These are phyloP conservation scores for Apoda limacodes DNA, from an alignment of 2,888 invertebrate species.

Conservation along the genomic window DNA sequence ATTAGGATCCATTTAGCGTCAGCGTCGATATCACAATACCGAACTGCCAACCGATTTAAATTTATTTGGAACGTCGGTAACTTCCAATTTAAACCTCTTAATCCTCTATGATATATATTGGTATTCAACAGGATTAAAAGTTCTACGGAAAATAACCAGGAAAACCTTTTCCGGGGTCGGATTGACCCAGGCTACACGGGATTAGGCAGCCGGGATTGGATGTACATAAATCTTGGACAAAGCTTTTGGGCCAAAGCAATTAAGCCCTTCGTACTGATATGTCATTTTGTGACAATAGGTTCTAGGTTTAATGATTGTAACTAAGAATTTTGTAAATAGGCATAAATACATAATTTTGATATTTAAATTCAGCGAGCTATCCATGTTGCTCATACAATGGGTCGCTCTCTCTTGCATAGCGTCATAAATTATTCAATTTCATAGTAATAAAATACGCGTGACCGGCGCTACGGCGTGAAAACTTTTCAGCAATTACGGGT, in stretches of 20 bases:
- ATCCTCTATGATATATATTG: constrained; percentile 70
- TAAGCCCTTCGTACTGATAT: constrained; percentile 59
- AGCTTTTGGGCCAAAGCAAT: constrained; percentile 64
- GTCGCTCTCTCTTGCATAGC: constrained; percentile 44
- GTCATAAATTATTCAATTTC: constrained; percentile 69
- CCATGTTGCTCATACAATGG: constrained; percentile 48
- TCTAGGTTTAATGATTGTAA: too few relatives aligned
- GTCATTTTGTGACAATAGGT: constrained; percentile 62
- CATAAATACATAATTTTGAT: constrained; percentile 51
- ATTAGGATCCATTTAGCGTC: constrained; percentile 63
- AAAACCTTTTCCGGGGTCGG: constrained; percentile 69
- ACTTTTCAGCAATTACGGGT: constrained; percentile 68
- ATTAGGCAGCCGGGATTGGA: constrained; percentile 67
- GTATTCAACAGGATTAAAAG: constrained; percentile 70
- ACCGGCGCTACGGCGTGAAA: constrained; percentile 63
- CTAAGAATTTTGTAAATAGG: constrained; percentile 27
- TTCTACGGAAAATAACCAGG: constrained; percentile 70
- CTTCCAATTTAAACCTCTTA: constrained; percentile 72
- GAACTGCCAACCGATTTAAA: constrained; percentile 67
- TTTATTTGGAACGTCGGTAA: constrained; percentile 71
- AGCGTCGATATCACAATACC: constrained; percentile 66
- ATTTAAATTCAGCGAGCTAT: constrained; percentile 61
- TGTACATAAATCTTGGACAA: constrained; percentile 65
- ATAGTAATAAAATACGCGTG: constrained; percentile 70
- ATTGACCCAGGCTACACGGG: constrained; percentile 64